phyloP scores from a whole-genome alignment of 2,888 invertebrate species.

The Napeogenes inachia region DNA sequence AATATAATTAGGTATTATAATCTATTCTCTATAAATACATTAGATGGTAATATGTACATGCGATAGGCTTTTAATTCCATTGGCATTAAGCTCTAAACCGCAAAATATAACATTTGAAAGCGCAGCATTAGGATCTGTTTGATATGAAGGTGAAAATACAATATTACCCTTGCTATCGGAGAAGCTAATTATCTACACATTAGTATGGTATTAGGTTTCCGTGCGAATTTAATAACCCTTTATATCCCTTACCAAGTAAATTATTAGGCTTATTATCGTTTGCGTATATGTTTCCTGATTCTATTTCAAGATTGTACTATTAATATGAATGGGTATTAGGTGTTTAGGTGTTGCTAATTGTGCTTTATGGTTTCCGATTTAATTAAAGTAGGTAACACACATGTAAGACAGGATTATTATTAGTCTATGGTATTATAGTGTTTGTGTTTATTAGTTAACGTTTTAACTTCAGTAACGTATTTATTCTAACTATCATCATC shows the following conservation, averaged over 20 bases:
- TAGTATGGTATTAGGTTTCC: conserved; percentile 15
- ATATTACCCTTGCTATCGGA: background rate
- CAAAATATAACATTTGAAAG: background rate
- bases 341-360: conserved; percentile 27
- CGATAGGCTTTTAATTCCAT: background rate
- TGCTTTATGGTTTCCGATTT: conserved; percentile 24
- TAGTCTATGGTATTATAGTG: background rate
- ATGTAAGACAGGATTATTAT: conserved; percentile 1
- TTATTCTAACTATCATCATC: too few species aligned
- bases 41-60: background rate
- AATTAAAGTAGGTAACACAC: conserved; percentile 19
- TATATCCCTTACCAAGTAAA: conserved; percentile 2
- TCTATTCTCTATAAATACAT: background rate
- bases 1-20: background rate
- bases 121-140: background rate
- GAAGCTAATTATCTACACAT: conserved; percentile 26
- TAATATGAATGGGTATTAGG: conserved; percentile 25
- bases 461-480: background rate
- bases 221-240: conserved; percentile 3
- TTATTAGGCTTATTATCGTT: conserved; percentile 14
- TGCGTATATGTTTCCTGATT: conserved; percentile 4
- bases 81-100: background rate
- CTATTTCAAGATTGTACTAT: conserved; percentile 2
- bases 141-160: background rate
- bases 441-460: background rate